phyloP scores from a whole-genome alignment of 2,888 invertebrate genomes.

The Coenonympha glycerion region DNA sequence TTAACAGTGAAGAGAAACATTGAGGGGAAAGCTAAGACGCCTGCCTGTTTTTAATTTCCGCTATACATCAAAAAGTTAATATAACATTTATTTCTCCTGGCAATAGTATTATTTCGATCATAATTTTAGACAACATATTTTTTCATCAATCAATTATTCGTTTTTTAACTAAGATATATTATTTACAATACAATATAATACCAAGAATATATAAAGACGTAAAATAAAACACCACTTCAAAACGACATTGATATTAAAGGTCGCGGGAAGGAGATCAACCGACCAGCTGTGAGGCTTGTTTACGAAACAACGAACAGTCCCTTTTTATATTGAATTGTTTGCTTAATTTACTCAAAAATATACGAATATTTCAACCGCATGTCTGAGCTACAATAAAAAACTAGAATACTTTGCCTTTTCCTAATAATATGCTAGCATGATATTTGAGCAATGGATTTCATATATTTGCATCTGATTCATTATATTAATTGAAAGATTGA shows the following conservation, averaged over 20 bases:
- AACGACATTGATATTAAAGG: constrained; percentile 6
- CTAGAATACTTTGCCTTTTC: background rate
- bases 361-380: background rate
- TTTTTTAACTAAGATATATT: too few species aligned
- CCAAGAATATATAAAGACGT: background rate
- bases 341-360: constrained; percentile 1
- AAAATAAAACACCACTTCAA: constrained; percentile 8
- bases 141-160: too few species aligned
- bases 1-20: too few species aligned
- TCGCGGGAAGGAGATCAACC: constrained; percentile 4
- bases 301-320: constrained; percentile 1
- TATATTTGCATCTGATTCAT: too few species aligned
- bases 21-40: too few species aligned
- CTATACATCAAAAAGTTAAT: too few species aligned
- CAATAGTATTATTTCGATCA: too few species aligned
- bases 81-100: too few species aligned
- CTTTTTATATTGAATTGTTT: constrained; percentile 1
- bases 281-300: constrained; percentile 4
- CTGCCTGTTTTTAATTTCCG: too few species aligned
- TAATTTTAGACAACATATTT: too few species aligned
- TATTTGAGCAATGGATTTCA: background rate
- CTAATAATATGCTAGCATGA: background rate
- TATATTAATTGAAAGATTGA: too few species aligned
- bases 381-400: background rate
- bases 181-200: too few species aligned